phyloP scores from a whole-genome alignment of 2,797 vertebrate species.

The Calcarius lapponicus region DNA sequence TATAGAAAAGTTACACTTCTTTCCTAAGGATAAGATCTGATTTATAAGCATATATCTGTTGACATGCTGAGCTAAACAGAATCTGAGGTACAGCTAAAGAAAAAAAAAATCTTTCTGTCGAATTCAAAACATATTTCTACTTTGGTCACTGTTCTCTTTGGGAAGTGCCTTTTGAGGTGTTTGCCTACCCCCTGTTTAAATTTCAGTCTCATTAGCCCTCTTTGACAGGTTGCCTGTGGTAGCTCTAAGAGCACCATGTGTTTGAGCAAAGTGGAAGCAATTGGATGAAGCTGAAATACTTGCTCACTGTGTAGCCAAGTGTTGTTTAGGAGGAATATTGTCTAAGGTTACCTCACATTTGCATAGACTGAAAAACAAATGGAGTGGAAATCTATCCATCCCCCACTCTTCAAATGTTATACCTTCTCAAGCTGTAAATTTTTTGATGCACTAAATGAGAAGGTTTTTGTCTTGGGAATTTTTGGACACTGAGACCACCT shows the following conservation, averaged over 20 bases:
- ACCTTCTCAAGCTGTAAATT: neutral
- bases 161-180: neutral
- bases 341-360: neutral
- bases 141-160: neutral
- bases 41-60: neutral
- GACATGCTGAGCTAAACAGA: neutral
- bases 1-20: neutral
- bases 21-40: neutral
- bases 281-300: neutral
- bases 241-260: accelerated
- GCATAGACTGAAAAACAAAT: neutral
- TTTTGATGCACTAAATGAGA: neutral
- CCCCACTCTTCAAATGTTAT: neutral
- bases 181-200: neutral
- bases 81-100: neutral
- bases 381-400: neutral
- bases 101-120: neutral
- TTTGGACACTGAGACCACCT: neutral
- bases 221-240: neutral
- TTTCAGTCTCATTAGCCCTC: neutral
- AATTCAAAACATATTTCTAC: neutral
- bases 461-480: accelerated
- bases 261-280: neutral
- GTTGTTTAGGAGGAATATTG: neutral
- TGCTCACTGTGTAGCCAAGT: neutral